A percentile compares a stretch with the other conserved stretches of the same genome.
phyloP scores from a whole-genome alignment of 2,888 invertebrate species.

The Odontothrips loti region DNA sequence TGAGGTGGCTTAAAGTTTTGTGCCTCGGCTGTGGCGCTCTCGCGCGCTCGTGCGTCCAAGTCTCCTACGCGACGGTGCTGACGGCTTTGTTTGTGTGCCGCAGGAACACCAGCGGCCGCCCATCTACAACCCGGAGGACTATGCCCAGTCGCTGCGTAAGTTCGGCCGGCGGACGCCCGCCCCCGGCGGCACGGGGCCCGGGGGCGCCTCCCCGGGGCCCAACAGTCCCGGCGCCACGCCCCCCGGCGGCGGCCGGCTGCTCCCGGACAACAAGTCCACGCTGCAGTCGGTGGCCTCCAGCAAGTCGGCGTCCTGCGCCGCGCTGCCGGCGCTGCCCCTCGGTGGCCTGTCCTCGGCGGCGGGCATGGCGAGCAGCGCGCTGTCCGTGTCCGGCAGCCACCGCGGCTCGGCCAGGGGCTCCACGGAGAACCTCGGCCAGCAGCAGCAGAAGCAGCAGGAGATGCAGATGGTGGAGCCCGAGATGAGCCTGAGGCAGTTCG shows the following conservation, averaged over 20 bases:
- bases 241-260: constrained; percentile 42
- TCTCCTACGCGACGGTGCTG: background rate
- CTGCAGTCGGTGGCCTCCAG: constrained; percentile 7
- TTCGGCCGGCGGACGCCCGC: constrained; percentile 57
- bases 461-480: constrained; percentile 49
- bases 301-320: constrained; percentile 19
- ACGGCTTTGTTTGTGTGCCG: background rate
- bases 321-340: background rate
- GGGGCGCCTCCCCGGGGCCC: constrained; percentile 4
- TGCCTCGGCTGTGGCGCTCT: background rate
- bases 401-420: constrained; percentile 42
- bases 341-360: constrained; percentile 8
- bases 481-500: constrained; percentile 83
- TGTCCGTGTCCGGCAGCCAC: background rate
- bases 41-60: background rate
- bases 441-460: constrained; percentile 27
- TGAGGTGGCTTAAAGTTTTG: no score
- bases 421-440: constrained; percentile 46
- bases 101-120: constrained; percentile 71
- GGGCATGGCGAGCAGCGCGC: background rate
- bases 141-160: constrained; percentile 72
- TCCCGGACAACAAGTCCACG: constrained; percentile 44
- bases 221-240: constrained; percentile 29
- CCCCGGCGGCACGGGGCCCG: constrained; percentile 31
- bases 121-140: constrained; percentile 87